A percentile compares a stretch with the other conserved stretches of the same genome.
Evolutionary conservation across 2,113 vertebrate species (phyloP).

Genomic region (Deroptyus accipitrinus): DNA sequence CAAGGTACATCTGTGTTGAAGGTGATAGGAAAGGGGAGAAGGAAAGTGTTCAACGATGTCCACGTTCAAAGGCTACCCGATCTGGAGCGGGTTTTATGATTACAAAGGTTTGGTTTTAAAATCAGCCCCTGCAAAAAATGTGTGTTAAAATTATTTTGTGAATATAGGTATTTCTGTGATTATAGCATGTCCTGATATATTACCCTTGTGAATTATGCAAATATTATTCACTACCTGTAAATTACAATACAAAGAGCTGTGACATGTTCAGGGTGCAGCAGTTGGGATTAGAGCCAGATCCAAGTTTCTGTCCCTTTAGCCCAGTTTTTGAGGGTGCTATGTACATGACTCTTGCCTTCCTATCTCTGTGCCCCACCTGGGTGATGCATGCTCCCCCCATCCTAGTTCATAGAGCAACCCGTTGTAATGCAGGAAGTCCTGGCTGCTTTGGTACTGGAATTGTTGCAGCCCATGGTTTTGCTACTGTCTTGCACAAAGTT

Average conservation of each 20-base stretch:
- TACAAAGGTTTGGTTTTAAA: neutral
- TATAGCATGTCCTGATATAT: neutral
- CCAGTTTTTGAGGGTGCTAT: neutral
- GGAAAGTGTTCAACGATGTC: neutral
- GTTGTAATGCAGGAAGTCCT: neutral
- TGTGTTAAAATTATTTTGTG: neutral
- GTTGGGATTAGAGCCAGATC: neutral
- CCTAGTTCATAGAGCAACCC: neutral
- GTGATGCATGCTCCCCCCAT: neutral
- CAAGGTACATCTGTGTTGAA: neutral
- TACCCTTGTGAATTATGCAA: neutral
- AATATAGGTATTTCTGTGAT: neutral
- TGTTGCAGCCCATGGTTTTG: neutral
- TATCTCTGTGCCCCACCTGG: neutral
- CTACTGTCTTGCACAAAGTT: neutral
- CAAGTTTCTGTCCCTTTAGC: neutral
- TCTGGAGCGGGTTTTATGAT: neutral
- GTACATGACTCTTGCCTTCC: neutral
- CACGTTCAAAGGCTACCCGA: neutral
- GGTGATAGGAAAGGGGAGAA: neutral
- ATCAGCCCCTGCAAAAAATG: neutral
- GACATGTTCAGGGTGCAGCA: neutral
- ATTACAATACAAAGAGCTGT: neutral
- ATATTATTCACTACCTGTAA: neutral
- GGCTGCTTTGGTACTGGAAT: neutral